Base-by-base conservation (phyloP, 2,797 vertebrate species). In the Siniperca scherzeri region DNA sequence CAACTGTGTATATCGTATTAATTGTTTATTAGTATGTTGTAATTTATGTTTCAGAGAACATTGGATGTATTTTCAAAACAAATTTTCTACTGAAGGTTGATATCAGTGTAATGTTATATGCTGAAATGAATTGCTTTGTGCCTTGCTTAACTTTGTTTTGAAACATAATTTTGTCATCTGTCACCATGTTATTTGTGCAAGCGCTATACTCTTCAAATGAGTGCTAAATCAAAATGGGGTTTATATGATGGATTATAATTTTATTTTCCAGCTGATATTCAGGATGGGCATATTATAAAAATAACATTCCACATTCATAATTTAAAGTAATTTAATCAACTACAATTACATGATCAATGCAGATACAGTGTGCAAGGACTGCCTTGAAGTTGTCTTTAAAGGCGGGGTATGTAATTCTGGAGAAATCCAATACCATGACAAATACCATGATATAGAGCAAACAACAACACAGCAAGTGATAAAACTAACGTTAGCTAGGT, bases 381-480 rank as follows among this genome's bases (percentile, higher is more conserved):
- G 56, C 13, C n/a, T 83, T 86, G 42, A 75, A 61, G 2, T 30
- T 72, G 48, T 71, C 11, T 14, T 72, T 38, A 66, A 78, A 36
- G 36, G 36, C 7, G 36, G 36, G 2, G 36, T 36, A 36, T 36
- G 36, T 7, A 3, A 36, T 36, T 36, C 36, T 36, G 36, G 36
- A 36, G 36, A 36, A 36, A 36, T 36, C 36, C 36, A 36, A 36
- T 36, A 36, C 36, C 36, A 36, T 36, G 36, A 7, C 36, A 36
- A 36, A 36, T 36, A 2, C 73, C 36, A 36, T 36, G 36, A 36
- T 36, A 36, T 1, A 36, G 36, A 36, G 36, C 36, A 7, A 36
- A 36, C 36, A 36, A 36, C 7, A 7, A 7, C 36, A 36, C 36
- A 36, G 36, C 36, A 36, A 36, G 36, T 36, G 7, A 36, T 36